A percentile compares a stretch with the other conserved stretches of the same genome.
These are phyloP conservation scores for Paradisaea rubra DNA, from an alignment of 2,113 vertebrate species.

Conservation along the genomic window DNA sequence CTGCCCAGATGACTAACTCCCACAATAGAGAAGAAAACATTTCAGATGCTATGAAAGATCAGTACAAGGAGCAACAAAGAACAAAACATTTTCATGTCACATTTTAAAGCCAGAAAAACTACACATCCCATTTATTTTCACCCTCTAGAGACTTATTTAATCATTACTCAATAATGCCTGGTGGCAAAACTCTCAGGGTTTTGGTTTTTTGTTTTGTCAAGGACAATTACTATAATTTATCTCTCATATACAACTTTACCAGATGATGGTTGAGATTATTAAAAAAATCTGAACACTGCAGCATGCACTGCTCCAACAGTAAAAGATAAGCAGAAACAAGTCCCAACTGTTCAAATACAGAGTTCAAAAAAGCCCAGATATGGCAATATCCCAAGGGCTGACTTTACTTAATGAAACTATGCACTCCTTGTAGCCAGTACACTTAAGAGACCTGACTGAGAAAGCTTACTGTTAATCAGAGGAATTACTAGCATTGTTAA, in stretches of 20 bases:
- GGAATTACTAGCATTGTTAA: background rate
- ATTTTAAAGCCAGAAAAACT: background rate
- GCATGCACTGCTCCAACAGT: background rate
- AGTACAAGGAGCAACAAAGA: background rate
- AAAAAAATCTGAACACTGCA: background rate
- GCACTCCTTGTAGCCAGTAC: background rate
- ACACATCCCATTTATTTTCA: background rate
- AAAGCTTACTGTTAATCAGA: background rate
- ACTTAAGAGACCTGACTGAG: background rate
- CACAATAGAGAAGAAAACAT: background rate
- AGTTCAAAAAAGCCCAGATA: background rate
- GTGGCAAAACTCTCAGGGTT: background rate
- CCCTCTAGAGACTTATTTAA: background rate
- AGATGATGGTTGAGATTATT: background rate
- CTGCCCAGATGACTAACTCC: background rate
- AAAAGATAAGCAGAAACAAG: background rate
- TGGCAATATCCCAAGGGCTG: background rate
- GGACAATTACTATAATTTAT: background rate
- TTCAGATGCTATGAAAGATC: background rate
- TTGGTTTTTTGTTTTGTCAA: background rate
- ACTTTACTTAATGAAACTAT: background rate
- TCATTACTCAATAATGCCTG: background rate
- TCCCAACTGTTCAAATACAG: background rate
- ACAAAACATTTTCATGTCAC: background rate
- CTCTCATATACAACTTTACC: background rate